A percentile compares a stretch with the other conserved stretches of the same genome.
Conservation (phyloP, 2,888 invertebrate genomes). For the Drosophila lacicola region DNA sequence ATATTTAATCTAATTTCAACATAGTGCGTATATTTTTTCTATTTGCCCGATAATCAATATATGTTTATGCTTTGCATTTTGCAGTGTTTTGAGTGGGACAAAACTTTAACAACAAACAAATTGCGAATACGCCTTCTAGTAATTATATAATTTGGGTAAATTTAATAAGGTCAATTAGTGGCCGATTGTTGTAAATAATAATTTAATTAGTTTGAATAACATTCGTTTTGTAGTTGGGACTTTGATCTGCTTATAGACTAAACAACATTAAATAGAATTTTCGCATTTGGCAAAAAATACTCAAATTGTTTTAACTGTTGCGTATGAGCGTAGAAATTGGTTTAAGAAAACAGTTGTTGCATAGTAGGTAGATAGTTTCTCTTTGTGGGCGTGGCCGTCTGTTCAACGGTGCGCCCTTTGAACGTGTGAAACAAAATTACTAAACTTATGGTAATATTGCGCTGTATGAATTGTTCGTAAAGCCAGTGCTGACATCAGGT, state of each 20-base stretch:
- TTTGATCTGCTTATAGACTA: conserved; percentile 67
- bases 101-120: conserved; percentile 24
- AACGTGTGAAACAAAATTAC: conserved; percentile 54
- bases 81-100: conserved; percentile 13
- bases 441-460: conserved; percentile 77
- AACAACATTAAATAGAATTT: conserved; percentile 72
- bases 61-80: background rate
- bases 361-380: conserved; percentile 56
- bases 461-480: conserved; percentile 61
- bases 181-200: conserved; percentile 34
- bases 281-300: conserved; percentile 32
- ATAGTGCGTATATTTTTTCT: conserved; percentile 16
- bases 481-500: conserved; percentile 19
- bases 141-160: conserved; percentile 21
- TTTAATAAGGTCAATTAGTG: conserved; percentile 28
- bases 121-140: conserved; percentile 14
- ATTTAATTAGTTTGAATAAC: conserved; percentile 54
- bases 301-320: conserved; percentile 50
- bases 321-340: conserved; percentile 40
- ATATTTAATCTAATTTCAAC: conserved; percentile 9
- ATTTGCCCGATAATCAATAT: conserved; percentile 20
- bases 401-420: conserved; percentile 20
- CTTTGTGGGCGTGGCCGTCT: conserved; percentile 22
- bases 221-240: conserved; percentile 34
- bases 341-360: conserved; percentile 54